phyloP scores from a whole-genome alignment of 2,797 vertebrate genomes.

The Poeciliopsis paucimaculata region DNA sequence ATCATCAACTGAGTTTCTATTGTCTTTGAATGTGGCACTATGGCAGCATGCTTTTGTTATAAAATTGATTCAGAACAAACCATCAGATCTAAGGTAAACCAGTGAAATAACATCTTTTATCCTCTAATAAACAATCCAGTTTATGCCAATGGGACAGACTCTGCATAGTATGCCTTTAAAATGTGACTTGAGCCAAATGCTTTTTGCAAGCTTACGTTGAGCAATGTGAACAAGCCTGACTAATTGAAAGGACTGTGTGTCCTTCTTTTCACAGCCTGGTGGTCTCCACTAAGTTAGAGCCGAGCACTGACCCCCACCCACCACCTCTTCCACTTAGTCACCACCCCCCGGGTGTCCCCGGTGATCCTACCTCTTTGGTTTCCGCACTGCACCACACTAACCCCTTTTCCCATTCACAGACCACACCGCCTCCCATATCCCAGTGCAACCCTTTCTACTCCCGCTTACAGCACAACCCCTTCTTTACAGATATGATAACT shows the following conservation, averaged over 20 bases:
- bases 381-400: constrained; percentile 80
- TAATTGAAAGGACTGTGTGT: constrained; percentile 88
- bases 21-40: neutral
- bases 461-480: constrained; percentile 87
- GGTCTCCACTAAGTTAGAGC: constrained; percentile 89
- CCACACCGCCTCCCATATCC: constrained; percentile 74
- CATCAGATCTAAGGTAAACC: neutral
- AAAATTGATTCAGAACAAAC: neutral
- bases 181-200: constrained; percentile 12
- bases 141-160: neutral
- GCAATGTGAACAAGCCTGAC: constrained; percentile 59
- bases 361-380: constrained; percentile 62
- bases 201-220: constrained; percentile 17
- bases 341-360: constrained; percentile 58
- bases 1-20: neutral
- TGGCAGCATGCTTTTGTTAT: neutral
- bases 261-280: constrained; percentile 93
- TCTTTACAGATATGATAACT: constrained; percentile 85
- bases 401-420: constrained; percentile 77
- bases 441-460: constrained; percentile 88
- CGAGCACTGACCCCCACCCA: constrained; percentile 77
- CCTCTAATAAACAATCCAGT: neutral
- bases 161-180: constrained; percentile 6
- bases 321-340: constrained; percentile 67
- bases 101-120: neutral